Evolutionary conservation across 2,113 vertebrate species (phyloP).

Genomic region (Piaya cayana): DNA sequence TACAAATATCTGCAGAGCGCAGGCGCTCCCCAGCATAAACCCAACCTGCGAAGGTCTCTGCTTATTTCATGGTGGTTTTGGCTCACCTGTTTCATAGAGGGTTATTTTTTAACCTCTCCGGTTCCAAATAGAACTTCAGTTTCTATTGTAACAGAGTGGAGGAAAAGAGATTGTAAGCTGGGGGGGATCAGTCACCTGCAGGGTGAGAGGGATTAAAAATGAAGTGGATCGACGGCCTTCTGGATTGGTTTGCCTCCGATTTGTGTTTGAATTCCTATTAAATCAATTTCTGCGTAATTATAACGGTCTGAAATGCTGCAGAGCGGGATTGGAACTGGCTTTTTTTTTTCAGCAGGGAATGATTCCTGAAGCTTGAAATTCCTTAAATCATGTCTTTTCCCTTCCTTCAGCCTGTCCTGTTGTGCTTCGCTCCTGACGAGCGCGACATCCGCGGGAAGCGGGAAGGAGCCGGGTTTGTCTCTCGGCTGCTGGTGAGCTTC

Average conservation of each 20-base stretch:
- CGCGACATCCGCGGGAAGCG: background rate
- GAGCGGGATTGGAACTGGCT: background rate
- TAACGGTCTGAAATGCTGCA: background rate
- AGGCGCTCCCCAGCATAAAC: background rate
- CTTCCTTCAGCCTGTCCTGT: slow-evolving; percentile 6
- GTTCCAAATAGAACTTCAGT: slow-evolving; percentile 23
- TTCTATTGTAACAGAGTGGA: background rate
- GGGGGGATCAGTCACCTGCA: slow-evolving; percentile 18
- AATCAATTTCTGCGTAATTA: slow-evolving; percentile 25
- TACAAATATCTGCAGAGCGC: slow-evolving; percentile 35
- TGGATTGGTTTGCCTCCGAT: slow-evolving; percentile 8
- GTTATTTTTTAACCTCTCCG: slow-evolving; percentile 31
- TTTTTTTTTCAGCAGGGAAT: background rate
- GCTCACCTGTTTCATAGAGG: slow-evolving; percentile 2
- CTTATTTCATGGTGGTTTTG: slow-evolving; percentile 9
- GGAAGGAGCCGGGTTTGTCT: slow-evolving; percentile 16
- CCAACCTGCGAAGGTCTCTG: background rate
- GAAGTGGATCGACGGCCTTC: slow-evolving; percentile 43
- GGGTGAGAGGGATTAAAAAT: background rate
- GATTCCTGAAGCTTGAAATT: slow-evolving; percentile 8
- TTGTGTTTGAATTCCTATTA: slow-evolving; percentile 34
- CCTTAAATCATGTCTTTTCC: slow-evolving; percentile 1
- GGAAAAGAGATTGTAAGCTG: slow-evolving; percentile 23
- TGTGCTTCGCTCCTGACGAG: background rate
- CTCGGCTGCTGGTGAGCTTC: slow-evolving; percentile 23